Base-by-base conservation (phyloP, 2,113 vertebrate genomes). In the Stigmatopora argus region DNA sequence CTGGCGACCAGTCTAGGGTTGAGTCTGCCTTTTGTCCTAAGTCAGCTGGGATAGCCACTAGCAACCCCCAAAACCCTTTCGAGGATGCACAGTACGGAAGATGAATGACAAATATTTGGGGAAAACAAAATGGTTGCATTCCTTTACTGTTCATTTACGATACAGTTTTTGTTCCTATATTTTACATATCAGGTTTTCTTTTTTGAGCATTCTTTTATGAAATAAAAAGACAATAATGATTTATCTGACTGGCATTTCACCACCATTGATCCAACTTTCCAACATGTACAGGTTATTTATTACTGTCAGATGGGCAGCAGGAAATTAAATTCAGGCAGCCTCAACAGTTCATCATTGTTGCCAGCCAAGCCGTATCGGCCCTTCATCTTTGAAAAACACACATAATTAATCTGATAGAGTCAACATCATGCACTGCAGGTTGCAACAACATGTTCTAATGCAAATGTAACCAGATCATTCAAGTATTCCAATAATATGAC, bases 251-350 rank as follows among this genome's bases (percentile, higher is more conserved):
- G 60, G 31, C 46, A 58, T 31, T 38, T 63, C 4, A 51, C 48
- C 8, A 63, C 18, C 26, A 64, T 12, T 49, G 46, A 48, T 63
- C n/a, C 59, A 45, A 61, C 46, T 47, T 64, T 35, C 11, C 17
- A 64, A n/a, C 23, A 26, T 34, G 45, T 47, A 35, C 15, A 31
- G 47, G 1, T 21, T 59, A 26, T 67, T 72, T 59, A 21, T 17
- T 52, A 48, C 61, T 58, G 65, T 64, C 26, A 58, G 52, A 23
- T 35, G 35, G 45, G 45, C 34, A 45, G 35, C 63, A 72, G 70
- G 74, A 72, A 77, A 77, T 77, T 46, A 72, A 44, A 69, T 41
- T 31, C n/a, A 52, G 46, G 57, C 53, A 68, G 53, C 62, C 19
- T 14, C 23, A 63, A 57, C 58, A 2, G 51, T 31, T 61, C 11